Evolutionary conservation across 1,140 invertebrate genomes (phyloP), one percentile per base, ranked within the genome.

Genomic region (Sinella curviseta): DNA sequence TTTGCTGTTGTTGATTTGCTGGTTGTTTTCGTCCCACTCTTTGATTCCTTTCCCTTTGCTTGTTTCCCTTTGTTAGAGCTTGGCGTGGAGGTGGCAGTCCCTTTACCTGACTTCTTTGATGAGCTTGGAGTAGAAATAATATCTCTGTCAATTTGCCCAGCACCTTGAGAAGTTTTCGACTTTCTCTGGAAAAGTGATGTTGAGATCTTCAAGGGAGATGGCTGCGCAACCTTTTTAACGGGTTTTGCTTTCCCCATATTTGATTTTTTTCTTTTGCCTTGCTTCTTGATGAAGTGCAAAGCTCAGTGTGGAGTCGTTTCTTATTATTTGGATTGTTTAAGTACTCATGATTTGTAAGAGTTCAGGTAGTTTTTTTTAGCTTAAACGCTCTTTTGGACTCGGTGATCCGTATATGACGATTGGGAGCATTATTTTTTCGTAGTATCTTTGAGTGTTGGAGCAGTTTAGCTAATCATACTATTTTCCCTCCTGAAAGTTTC

Each of bases 171-270:
- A 65, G 35, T 70, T 60, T 80, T 80, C 14, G 74, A 33, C 78
- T 74, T 70, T 39, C 80, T 55, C 33, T 82, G 77, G 67, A 82
- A 83, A 28, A 83, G 77, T 4, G 82, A 83, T 20, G 82, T 79
- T 3, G 81, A 83, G 70, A 83, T 82, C 70, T 83, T 83, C n/a
- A 83, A 17, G 0, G 78, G 78, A 31, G 77, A 24, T 26, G 76
- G 39, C 17, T 16, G 24, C 28, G 77, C 20, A 14, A 26, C 36
- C 55, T 82, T 83, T 48, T 82, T 82, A 2, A 81, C 77, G 3
- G 77, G 77, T 65, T 80, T 83, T 54, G 76, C 82, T 74, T 83
- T 83, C 2, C 82, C 82, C 82, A 83, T 83, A 60, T 80, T 81
- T 48, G 4, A 8, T 48, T n/a, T 24, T 36, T 35, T 70, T n/a